A percentile compares a stretch with the other conserved stretches of the same genome.
Evolutionary conservation across 1,140 invertebrate genomes (phyloP).

Genomic region (Stenopsyche tienmushanensis): DNA sequence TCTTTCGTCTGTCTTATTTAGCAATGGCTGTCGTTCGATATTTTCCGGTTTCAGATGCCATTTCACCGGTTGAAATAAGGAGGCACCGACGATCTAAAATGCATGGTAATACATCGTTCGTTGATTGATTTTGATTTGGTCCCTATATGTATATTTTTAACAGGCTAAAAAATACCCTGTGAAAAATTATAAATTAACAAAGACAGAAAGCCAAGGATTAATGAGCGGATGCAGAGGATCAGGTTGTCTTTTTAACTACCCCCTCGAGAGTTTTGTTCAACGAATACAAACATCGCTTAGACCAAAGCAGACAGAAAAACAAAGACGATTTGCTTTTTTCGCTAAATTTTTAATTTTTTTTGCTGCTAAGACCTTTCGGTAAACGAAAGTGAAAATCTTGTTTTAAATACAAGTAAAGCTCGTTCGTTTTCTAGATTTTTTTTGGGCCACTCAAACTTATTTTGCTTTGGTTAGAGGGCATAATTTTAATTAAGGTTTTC

Average conservation of each 20-base stretch:
- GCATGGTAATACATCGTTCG: conserved; percentile 1
- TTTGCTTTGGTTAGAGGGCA: no score
- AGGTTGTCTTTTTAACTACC: conserved; percentile 12
- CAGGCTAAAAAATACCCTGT: no score
- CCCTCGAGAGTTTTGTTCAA: background rate
- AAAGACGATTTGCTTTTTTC: background rate
- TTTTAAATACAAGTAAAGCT: no score
- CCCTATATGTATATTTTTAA: conserved; percentile 2
- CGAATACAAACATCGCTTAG: conserved; percentile 3
- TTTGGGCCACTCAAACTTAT: no score
- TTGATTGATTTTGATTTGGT: background rate
- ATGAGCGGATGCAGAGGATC: conserved; percentile 2
- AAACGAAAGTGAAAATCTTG: no score
- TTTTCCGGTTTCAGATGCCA: conserved; percentile 53
- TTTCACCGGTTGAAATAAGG: conserved; percentile 58
- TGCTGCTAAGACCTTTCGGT: no score
- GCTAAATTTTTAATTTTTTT: background rate
- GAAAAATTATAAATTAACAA: background rate
- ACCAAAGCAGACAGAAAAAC: background rate
- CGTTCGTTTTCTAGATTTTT: no score
- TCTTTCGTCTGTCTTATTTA: background rate
- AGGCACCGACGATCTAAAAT: conserved; percentile 47
- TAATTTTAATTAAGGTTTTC: no score
- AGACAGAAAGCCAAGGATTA: conserved; percentile 11
- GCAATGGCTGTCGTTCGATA: conserved; percentile 47